Evolutionary conservation across 2,888 invertebrate species (phyloP), one percentile per base, ranked within the genome.

Genomic region (Oegoconia quadripuncta): DNA sequence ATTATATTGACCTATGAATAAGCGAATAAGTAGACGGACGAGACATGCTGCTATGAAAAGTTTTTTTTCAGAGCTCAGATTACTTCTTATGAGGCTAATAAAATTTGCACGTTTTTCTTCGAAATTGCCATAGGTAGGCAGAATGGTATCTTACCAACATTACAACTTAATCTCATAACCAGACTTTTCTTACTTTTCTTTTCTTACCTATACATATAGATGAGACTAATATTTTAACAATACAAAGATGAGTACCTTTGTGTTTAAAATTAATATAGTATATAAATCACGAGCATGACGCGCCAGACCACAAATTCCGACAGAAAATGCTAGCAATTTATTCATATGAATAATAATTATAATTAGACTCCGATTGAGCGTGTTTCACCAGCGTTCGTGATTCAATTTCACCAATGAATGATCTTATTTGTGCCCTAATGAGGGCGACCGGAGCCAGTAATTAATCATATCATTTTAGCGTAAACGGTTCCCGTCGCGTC

Each of bases 401-500:
- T 84, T 82, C 74, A 84, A 87, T 87, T 87, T 84, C 71, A 82
- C 81, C 82, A 77, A 58, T 76, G 81, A 86, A 70, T 69, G 77
- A 68, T 71, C 76, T 78, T 76, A 81, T 84, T 86, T 77, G 69
- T 64, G 56, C 82, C 69, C 78, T 87, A 87, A 86, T 87, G 86
- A 86, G 86, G 74, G 80, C 69, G 73, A 69, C 79, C 74, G 68
- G 57, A 61, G 58, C 60, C 68, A 62, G 80, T 81, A 82, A 87
- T 87, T 87, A 87, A 87, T 87, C 87, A 87, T 83, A 86, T 82
- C 77, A 80, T 82, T 82, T 80, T 73, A 79, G 71, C 78, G 76
- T 81, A 74, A 82, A 71, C 79, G 75, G 73, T 72, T 63, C 66
- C 67, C 65, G 72, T 67, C 68, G 73, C 61, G 64, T 58, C 63